phyloP scores from a whole-genome alignment of 2,888 invertebrate species.

The Peribatodes rhomboidaria region DNA sequence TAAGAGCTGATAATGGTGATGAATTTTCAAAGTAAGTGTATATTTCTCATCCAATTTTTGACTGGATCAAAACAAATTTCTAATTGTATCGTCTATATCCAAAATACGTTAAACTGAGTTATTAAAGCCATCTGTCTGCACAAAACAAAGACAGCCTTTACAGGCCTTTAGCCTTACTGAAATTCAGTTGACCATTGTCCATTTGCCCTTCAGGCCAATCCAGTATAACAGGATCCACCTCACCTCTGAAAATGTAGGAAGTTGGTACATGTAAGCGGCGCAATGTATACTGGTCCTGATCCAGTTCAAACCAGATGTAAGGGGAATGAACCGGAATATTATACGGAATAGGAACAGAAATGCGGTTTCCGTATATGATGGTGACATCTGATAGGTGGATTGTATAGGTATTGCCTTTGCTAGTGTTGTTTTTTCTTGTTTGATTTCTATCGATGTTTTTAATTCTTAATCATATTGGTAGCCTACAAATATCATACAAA shows the following conservation, averaged over 20 bases:
- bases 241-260: conserved; percentile 44
- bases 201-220: conserved; percentile 63
- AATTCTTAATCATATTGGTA: no score
- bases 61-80: neutral
- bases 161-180: conserved; percentile 66
- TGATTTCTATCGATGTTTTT: conserved; percentile 23
- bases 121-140: conserved; percentile 58
- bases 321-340: conserved; percentile 74
- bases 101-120: conserved; percentile 16
- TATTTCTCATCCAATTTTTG: no score
- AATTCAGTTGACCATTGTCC: conserved; percentile 71
- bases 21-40: no score
- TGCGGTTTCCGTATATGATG: conserved; percentile 78
- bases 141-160: conserved; percentile 68
- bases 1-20: no score
- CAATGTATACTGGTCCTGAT: conserved; percentile 59
- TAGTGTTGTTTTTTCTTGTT: conserved; percentile 39
- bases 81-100: conserved; percentile 37
- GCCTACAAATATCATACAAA: no score
- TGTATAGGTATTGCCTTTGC: conserved; percentile 52
- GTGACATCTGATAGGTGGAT: conserved; percentile 72
- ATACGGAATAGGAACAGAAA: conserved; percentile 75
- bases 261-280: conserved; percentile 46
- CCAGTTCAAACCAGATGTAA: conserved; percentile 69
- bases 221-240: conserved; percentile 50